Conservation (phyloP, 1,140 invertebrate genomes). For the Bacillus rossius region DNA sequence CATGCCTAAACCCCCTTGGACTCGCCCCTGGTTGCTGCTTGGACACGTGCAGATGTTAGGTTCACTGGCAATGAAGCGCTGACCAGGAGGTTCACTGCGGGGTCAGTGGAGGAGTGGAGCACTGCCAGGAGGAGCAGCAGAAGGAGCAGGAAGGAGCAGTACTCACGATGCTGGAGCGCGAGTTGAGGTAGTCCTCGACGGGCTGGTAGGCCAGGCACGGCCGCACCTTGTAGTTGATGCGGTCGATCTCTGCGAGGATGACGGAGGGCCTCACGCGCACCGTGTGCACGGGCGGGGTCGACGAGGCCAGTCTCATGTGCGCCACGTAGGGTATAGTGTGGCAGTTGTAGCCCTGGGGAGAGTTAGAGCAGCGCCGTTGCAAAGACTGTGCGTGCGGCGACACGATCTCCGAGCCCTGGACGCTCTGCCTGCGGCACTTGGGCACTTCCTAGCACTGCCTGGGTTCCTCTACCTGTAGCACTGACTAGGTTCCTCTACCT, state of each 20-base stretch:
- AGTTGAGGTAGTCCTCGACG: constrained; percentile 68
- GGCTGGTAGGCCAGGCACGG: constrained; percentile 52
- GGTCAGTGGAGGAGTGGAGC: no score
- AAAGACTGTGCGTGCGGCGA: not conserved
- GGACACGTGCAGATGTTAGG: no score
- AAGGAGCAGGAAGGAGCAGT: no score
- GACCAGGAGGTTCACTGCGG: no score
- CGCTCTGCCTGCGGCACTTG: not conserved
- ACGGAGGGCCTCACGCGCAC: constrained; percentile 61
- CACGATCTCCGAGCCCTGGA: not conserved
- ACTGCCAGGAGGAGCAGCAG: no score
- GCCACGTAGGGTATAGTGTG: constrained; percentile 52
- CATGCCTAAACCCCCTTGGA: no score
- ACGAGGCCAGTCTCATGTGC: constrained; percentile 56
- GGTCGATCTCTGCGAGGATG: constrained; percentile 61
- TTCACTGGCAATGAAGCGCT: no score
- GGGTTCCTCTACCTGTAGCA: not conserved
- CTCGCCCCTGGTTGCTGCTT: no score
- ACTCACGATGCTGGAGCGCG: constrained; percentile 62
- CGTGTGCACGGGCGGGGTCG: constrained; percentile 52
- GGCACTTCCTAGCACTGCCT: not conserved
- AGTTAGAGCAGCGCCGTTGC: not conserved
- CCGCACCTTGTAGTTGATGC: constrained; percentile 58
- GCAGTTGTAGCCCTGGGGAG: constrained; percentile 11
- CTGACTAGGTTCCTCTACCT: not conserved